Evolutionary conservation across 2,797 vertebrate species (phyloP), one percentile per base, ranked within the genome.

Genomic region (Rhinophrynus dorsalis): DNA sequence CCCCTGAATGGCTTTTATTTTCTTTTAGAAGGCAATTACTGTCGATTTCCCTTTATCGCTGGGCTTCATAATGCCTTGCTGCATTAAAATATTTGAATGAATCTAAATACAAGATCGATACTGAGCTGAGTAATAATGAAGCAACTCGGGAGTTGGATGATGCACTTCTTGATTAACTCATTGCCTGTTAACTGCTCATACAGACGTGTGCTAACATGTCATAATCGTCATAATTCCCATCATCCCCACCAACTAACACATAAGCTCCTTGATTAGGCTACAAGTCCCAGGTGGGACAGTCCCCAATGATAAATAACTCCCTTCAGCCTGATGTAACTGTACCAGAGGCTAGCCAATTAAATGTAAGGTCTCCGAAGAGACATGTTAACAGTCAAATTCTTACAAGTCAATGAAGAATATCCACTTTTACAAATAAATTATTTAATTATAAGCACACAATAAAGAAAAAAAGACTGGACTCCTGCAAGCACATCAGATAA

Each of bases 141-240:
- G 67, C 95, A 94, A 92, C 94, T 93, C 94, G 95, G 88, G 93
- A 91, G 89, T 87, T 75, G 78, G 89, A 92, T 96, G 94, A 95
- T 94, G 90, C 82, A 88, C 83, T 90, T 88, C 82, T 92, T 95
- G 92, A 94, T 96, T 94, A 98, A 96, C 94, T 95, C 92, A 91
- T 94, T 90, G 90, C 92, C 93, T 90, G 94, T 96, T 95, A 93
- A 90, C 89, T 94, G 89, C 82, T 84, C 85, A 86, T 86, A 89
- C 83, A 93, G 93, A 93, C 96, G 91, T 92, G 94, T 92, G 91
- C 93, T 92, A 92, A 94, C 95, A 97, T 93, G 95, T 94, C 95
- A 92, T 95, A 94, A 94, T 94, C 89, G 89, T 94, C 94, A 95
- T 92, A 93, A 94, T 90, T 94, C 90, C 90, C 85, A 92, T 89